These are phyloP conservation scores for Butorides virescens DNA, from an alignment of 2,113 vertebrate genomes.

Conservation along the genomic window DNA sequence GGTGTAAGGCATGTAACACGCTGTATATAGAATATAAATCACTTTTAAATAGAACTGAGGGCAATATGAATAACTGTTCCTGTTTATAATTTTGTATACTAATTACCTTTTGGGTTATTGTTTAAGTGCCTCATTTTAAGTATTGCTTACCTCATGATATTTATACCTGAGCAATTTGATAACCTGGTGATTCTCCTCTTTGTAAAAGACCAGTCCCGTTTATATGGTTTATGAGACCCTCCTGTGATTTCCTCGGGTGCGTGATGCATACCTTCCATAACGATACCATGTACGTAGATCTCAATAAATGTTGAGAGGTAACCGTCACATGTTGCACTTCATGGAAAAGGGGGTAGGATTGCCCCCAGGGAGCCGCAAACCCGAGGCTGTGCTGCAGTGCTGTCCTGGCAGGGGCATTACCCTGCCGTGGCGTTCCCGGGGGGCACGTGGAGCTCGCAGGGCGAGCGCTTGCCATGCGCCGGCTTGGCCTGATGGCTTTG, in stretches of 20 bases:
- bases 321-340: not conserved
- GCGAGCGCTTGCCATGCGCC: rapidly evolving
- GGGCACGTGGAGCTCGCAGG: rapidly evolving
- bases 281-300: not conserved
- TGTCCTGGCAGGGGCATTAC: not conserved
- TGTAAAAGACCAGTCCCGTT: slow-evolving; percentile 8
- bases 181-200: not conserved
- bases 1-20: not conserved
- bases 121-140: slow-evolving; percentile 48
- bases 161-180: slow-evolving; percentile 1
- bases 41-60: not conserved
- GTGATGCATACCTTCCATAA: not conserved
- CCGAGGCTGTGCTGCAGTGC: not conserved
- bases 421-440: no score
- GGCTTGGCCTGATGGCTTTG: not conserved
- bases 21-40: slow-evolving; percentile 13
- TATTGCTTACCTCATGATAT: slow-evolving; percentile 43
- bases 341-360: not conserved
- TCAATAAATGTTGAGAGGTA: slow-evolving; percentile 20
- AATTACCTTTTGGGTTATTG: not conserved
- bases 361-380: not conserved
- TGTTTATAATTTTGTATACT: not conserved
- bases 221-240: slow-evolving; percentile 1
- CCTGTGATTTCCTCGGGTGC: not conserved
- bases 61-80: not conserved